Evolutionary conservation across 2,888 invertebrate species (phyloP).

Genomic region (Hyppa rectilinea): DNA sequence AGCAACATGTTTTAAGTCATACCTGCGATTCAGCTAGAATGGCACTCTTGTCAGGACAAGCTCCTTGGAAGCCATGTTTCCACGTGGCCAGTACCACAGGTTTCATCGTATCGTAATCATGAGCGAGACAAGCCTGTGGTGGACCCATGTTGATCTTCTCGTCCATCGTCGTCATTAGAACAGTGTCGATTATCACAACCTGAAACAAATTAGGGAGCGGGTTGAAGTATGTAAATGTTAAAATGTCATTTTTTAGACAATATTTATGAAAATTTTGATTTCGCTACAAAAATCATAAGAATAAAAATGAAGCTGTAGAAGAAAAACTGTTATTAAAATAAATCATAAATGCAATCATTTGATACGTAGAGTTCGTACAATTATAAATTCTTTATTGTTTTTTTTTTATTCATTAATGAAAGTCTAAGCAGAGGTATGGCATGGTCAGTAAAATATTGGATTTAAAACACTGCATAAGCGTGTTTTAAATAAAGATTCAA

Average conservation of each 20-base stretch:
- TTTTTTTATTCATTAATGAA: constrained; percentile 21
- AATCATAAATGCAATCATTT: constrained; percentile 6
- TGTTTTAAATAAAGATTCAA: constrained; percentile 64
- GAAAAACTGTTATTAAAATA: constrained; percentile 4
- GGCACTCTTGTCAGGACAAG: constrained; percentile 97
- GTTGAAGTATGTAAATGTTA: neutral
- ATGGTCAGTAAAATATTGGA: constrained; percentile 41
- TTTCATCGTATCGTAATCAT: constrained; percentile 98
- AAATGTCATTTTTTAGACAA: neutral
- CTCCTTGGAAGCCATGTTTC: constrained; percentile 98
- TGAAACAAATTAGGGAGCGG: constrained; percentile 73
- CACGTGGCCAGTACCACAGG: constrained; percentile 98
- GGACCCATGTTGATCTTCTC: constrained; percentile 92
- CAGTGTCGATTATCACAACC: constrained; percentile 97
- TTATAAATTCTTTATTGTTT: constrained; percentile 13
- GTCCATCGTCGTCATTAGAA: constrained; percentile 95
- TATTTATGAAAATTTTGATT: neutral
- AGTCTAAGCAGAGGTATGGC: constrained; percentile 23
- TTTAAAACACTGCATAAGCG: constrained; percentile 38
- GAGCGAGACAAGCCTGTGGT: constrained; percentile 95
- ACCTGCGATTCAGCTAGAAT: constrained; percentile 97
- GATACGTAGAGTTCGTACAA: neutral
- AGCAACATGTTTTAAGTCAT: constrained; percentile 18
- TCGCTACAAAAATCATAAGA: neutral
- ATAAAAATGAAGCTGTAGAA: neutral